Percentiles rank a stretch among this genome's conserved stretches.
These are phyloP conservation scores for Anseranas semipalmata DNA, from an alignment of 2,113 vertebrate genomes.

Conservation along the genomic window DNA sequence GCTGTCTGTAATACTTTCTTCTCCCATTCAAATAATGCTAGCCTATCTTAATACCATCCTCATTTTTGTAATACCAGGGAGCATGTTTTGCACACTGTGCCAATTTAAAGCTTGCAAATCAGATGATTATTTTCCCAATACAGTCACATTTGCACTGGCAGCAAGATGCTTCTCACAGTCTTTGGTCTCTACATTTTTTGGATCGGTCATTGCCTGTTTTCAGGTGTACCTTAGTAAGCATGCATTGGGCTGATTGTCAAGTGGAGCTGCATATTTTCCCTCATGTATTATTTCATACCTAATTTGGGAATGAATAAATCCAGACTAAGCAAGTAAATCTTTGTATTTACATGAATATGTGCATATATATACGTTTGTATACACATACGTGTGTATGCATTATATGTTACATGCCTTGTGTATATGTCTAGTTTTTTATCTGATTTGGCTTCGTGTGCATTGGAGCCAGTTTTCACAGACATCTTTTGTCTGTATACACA, in stretches of 20 bases:
- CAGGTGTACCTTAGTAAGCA: background rate
- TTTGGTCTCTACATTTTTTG: background rate
- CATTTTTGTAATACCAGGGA: background rate
- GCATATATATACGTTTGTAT: fast-evolving
- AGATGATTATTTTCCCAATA: background rate
- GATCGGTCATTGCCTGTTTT: background rate
- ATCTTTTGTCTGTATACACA: background rate
- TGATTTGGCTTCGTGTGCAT: background rate
- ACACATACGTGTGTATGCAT: fast-evolving
- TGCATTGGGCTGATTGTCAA: background rate
- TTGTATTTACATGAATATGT: background rate
- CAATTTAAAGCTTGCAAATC: background rate
- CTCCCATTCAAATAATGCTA: background rate
- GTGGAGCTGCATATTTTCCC: background rate
- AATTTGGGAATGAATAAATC: background rate
- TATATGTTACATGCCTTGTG: background rate
- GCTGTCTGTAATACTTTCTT: background rate
- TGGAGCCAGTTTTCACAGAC: background rate
- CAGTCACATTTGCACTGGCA: background rate
- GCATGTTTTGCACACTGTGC: background rate
- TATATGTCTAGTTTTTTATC: background rate
- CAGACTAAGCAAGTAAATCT: background rate
- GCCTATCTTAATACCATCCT: background rate
- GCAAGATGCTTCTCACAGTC: background rate
- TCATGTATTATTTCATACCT: background rate